Percentiles rank a stretch among this genome's conserved stretches.
These are phyloP conservation scores for Boleophthalmus pectinirostris DNA, from an alignment of 2,113 vertebrate genomes.

Conservation along the genomic window DNA sequence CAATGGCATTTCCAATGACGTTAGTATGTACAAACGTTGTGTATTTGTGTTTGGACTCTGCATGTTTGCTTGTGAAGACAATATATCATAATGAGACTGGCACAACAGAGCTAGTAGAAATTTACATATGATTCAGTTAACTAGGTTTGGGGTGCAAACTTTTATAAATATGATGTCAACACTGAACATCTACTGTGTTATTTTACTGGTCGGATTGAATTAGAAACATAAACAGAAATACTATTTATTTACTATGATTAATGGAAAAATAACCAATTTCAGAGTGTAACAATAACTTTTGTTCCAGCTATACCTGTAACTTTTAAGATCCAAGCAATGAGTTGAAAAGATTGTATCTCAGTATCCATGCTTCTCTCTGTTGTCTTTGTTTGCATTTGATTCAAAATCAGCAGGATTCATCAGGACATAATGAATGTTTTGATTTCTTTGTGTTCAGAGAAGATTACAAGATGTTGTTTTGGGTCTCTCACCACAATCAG, in stretches of 20 bases:
- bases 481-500: neutral
- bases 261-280: neutral
- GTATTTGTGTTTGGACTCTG: conserved; percentile 22
- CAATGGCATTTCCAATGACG: conserved; percentile 53
- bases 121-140: neutral
- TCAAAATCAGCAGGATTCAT: conserved; percentile 8
- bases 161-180: neutral
- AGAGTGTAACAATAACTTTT: no score
- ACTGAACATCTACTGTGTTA: neutral
- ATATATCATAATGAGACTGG: conserved; percentile 27
- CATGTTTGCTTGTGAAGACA: conserved; percentile 26
- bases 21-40: conserved; percentile 40
- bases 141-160: neutral
- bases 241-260: neutral
- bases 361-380: neutral
- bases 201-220: neutral
- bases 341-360: neutral
- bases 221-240: neutral
- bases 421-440: conserved; percentile 4
- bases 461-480: neutral
- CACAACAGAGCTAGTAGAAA: conserved; percentile 4
- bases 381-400: neutral
- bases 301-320: neutral
- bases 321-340: neutral
- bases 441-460: neutral